These are phyloP conservation scores for Pelobates cultripes DNA, from an alignment of 2,797 vertebrate species.

Conservation along the genomic window DNA sequence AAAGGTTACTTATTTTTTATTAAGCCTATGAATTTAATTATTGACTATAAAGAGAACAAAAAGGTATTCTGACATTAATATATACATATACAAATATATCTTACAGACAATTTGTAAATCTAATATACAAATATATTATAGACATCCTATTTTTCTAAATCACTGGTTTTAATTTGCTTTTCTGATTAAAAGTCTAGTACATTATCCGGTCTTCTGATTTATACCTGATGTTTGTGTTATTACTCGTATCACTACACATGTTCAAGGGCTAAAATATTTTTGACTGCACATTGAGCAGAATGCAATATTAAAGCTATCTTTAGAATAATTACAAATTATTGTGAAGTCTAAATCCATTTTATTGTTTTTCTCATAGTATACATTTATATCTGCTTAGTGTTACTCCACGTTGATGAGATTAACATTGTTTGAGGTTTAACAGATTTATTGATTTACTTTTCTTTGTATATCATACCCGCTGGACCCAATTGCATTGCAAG, in stretches of 20 bases:
- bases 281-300: conserved; percentile 4
- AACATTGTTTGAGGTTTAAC: neutral
- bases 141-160: conserved; percentile 63
- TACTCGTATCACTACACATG: neutral
- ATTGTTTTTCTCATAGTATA: neutral
- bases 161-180: conserved; percentile 31
- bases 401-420: neutral
- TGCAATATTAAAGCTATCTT: conserved; percentile 29
- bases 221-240: conserved; percentile 3
- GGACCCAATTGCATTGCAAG: too few relatives aligned
- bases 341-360: neutral
- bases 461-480: neutral
- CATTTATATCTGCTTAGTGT: neutral
- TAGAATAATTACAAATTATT: neutral
- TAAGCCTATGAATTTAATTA: conserved; percentile 36
- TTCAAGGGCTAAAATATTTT: conserved; percentile 37
- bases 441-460: neutral
- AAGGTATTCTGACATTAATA: conserved; percentile 12
- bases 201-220: neutral
- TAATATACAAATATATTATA: conserved; percentile 59
- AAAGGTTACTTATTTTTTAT: conserved; percentile 55
- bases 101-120: conserved; percentile 40
- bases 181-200: neutral
- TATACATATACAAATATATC: neutral
- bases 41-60: neutral